Base-by-base conservation (phyloP, 1,140 invertebrate species). In the Philaenus spumarius region DNA sequence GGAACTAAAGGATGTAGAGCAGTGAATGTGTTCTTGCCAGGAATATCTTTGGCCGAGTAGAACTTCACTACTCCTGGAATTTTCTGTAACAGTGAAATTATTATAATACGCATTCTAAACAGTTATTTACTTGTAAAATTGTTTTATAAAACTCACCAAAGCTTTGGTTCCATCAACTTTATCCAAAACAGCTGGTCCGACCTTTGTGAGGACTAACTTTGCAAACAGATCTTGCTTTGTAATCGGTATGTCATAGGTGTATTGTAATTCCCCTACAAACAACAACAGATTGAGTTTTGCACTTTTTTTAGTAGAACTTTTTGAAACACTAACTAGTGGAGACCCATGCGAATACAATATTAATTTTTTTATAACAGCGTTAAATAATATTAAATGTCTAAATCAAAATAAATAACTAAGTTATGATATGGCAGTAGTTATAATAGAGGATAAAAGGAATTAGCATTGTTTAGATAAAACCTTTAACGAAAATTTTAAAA, bases 1-100 rank as follows among this genome's bases (percentile, higher is more conserved):
- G 72, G 66, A 30, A 76, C 75, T 48, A 78, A 56, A 4, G 23
- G 22, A 6, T 47, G 19, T 42, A 53, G 4, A 11, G 47, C 43
- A 39, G 53, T 52, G 40, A 64, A 84, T 4, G 70, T 66, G 69
- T 90, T 90, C 42, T 72, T 73, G 0, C 89, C 89, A 1, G 88
- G 87, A 22, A 93, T 79, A 69, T 92, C 89, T 64, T 82, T 82
- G 1, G 84, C 83, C 9, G 80, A 78, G 60, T 82, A 81, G 66
- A 89, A 88, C 1, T 78, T 80, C 2, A 87, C 62, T 2, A 93
- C 85, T 3, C 88, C 90, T 53, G 80, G 73, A 50, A 84, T 71
- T 64, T 78, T 76, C 74, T 83, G 64, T 59, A 78, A 78, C 20
- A 17, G 15, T n/a, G 43, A 24, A 55, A 40, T 58, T 30, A 4